phyloP scores from a whole-genome alignment of 37 sponge, comb jelly and placozoan genomes.

The Cladorhizidae sp. region DNA sequence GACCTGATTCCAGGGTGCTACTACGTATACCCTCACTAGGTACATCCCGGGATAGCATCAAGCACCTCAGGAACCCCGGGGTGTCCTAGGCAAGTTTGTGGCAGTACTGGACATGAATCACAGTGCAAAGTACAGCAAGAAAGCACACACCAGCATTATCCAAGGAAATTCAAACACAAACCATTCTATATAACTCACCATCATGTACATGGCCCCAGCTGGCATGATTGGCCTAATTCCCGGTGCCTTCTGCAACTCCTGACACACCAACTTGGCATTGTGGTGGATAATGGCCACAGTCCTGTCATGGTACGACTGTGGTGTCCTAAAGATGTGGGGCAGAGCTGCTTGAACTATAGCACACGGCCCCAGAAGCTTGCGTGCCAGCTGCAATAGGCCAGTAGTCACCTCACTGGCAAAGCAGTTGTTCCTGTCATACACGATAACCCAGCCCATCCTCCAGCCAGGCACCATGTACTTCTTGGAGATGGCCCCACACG shows the following conservation, averaged over 20 bases:
- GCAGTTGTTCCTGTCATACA: conserved; percentile 71
- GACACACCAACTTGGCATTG: conserved; percentile 55
- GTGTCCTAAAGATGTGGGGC: conserved; percentile 63
- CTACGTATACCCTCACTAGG: too few relatives aligned
- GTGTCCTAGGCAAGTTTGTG: too few relatives aligned
- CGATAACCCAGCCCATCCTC: conserved; percentile 91
- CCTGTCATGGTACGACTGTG: conserved; percentile 50
- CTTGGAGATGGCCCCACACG: conserved; percentile 81
- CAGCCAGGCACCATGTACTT: conserved; percentile 92
- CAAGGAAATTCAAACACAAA: too few relatives aligned
- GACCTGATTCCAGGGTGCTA: too few relatives aligned
- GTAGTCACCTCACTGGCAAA: conserved; percentile 30
- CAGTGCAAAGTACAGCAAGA: too few relatives aligned
- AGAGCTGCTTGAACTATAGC: conserved; percentile 86
- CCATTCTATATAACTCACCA: conserved; percentile 55
- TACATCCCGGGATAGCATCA: too few relatives aligned
- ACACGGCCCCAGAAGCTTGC: conserved; percentile 73
- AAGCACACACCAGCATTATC: too few relatives aligned
- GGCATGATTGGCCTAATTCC: conserved; percentile 83
- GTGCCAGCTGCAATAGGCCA: conserved; percentile 58
- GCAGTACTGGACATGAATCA: too few relatives aligned
- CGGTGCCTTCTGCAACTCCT: conserved; percentile 30
- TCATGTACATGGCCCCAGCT: conserved; percentile 93
- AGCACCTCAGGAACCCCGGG: too few relatives aligned
- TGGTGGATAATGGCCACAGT: conserved; percentile 32